Evolutionary conservation across 1,140 invertebrate genomes (phyloP).

Genomic region (Drosophila sulfurigaster): DNA sequence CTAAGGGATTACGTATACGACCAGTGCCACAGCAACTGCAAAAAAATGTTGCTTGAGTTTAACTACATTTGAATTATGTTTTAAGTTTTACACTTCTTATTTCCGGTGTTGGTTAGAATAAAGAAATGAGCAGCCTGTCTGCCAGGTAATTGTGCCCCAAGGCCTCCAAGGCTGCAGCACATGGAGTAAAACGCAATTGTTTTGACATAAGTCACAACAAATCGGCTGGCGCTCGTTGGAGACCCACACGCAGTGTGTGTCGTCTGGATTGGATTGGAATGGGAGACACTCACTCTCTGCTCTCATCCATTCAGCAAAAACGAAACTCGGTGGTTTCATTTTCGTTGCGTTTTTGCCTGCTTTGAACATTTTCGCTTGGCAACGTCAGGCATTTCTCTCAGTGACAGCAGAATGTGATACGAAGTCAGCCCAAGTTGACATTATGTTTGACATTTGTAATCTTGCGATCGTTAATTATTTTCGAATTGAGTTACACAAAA

Average conservation of each 20-base stretch:
- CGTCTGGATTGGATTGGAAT: constrained; percentile 28
- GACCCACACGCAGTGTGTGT: constrained; percentile 71
- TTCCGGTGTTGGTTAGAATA: constrained; percentile 4
- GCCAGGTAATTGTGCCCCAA: constrained; percentile 20
- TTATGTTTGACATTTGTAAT: constrained; percentile 85
- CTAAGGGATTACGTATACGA: constrained; percentile 60
- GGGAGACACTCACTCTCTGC: background rate
- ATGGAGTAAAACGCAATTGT: constrained; percentile 54
- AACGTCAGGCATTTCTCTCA: constrained; percentile 38
- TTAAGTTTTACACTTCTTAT: background rate
- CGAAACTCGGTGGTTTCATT: constrained; percentile 65
- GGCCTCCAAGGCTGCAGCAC: constrained; percentile 13
- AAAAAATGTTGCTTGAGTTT: no score
- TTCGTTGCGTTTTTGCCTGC: constrained; percentile 22
- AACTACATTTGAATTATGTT: background rate
- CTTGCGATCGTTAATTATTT: constrained; percentile 85
- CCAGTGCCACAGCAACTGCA: background rate
- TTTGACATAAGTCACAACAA: constrained; percentile 82
- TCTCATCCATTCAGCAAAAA: constrained; percentile 36
- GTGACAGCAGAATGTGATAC: constrained; percentile 56
- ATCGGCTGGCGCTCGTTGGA: constrained; percentile 72
- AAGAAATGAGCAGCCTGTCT: background rate
- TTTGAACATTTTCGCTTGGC: constrained; percentile 57
- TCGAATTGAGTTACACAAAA: constrained; percentile 78
- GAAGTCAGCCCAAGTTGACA: constrained; percentile 71